These are phyloP conservation scores for Rousettus leschenaultii DNA, from an alignment of 2,113 vertebrate genomes.

Conservation along the genomic window DNA sequence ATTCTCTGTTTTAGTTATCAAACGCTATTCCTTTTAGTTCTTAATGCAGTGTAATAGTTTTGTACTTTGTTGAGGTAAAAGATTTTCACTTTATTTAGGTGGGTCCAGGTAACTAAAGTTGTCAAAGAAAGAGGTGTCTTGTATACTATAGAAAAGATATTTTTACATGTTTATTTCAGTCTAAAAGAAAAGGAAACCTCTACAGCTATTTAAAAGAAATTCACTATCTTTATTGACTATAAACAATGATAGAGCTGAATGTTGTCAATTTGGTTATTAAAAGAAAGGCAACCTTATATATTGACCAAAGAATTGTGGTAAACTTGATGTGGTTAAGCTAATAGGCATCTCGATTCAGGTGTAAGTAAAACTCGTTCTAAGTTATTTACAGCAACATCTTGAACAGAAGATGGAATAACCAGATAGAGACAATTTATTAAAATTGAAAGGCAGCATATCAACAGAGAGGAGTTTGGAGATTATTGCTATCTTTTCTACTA, in stretches of 20 bases:
- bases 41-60: background rate
- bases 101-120: background rate
- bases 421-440: constrained; percentile 10
- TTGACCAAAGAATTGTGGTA: background rate
- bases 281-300: background rate
- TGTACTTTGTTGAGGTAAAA: background rate
- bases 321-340: background rate
- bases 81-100: background rate
- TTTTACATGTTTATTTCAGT: background rate
- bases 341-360: background rate
- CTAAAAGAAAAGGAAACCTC: background rate
- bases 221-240: background rate
- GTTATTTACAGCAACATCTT: background rate
- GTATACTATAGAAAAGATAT: background rate
- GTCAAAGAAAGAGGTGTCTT: background rate
- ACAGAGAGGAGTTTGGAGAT: background rate
- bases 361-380: background rate
- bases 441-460: background rate
- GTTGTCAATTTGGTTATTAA: background rate
- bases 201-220: background rate
- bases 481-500: background rate
- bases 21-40: background rate
- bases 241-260: background rate
- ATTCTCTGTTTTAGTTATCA: background rate
- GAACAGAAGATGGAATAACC: background rate